Evolutionary conservation across 2,888 invertebrate genomes (phyloP).

Genomic region (Junonia oenone): DNA sequence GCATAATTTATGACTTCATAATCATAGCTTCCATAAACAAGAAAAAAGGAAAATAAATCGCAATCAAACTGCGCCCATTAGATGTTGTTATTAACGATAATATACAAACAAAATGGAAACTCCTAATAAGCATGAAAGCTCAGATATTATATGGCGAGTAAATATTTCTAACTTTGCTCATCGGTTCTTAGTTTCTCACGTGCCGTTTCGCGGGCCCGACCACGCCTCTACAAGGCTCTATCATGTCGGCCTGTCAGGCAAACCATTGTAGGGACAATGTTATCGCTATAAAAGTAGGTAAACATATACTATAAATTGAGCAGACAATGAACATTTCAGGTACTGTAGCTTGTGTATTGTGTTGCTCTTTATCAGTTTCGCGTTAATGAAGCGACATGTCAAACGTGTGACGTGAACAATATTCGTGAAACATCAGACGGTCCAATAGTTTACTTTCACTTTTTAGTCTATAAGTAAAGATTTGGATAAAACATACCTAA

Average conservation of each 20-base stretch:
- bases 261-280: constrained; percentile 25
- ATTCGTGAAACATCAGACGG: background rate
- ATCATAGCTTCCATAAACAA: too few relatives aligned
- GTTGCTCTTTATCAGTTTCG: background rate
- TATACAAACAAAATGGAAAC: background rate
- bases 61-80: background rate
- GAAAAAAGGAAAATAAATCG: too few relatives aligned
- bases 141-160: constrained; percentile 13
- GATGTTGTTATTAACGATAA: background rate
- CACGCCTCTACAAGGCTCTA: constrained; percentile 53
- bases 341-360: background rate
- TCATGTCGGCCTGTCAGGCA: constrained; percentile 54
- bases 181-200: constrained; percentile 42
- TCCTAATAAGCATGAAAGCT: constrained; percentile 5
- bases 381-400: background rate
- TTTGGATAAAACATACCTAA: too few relatives aligned
- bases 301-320: constrained; percentile 13
- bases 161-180: constrained; percentile 31
- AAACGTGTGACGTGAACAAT: background rate
- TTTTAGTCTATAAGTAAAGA: background rate
- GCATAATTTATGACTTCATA: too few relatives aligned
- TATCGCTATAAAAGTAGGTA: constrained; percentile 19
- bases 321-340: background rate
- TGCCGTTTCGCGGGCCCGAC: constrained; percentile 36
- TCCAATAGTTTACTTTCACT: background rate